These are phyloP conservation scores for Ethmia dodecea DNA, from an alignment of 2,888 invertebrate species.

Conservation along the genomic window DNA sequence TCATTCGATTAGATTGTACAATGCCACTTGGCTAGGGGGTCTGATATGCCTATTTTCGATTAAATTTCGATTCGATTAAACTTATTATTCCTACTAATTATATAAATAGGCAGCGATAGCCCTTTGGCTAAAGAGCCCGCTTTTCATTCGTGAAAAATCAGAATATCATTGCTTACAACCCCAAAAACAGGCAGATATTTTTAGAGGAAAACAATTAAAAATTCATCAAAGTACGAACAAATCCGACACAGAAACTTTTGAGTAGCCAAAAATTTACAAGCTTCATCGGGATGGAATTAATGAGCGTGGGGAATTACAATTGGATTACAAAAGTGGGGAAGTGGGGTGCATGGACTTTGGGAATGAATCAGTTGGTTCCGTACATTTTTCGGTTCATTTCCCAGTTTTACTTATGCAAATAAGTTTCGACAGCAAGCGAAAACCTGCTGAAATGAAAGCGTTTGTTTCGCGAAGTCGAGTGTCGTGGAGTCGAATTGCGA, in stretches of 20 bases:
- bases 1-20: too few species aligned
- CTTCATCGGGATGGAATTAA: conserved; percentile 22
- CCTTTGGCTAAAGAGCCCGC: too few species aligned
- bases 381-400: conserved; percentile 60
- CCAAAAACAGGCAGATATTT: too few species aligned
- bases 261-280: conserved; percentile 4
- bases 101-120: too few species aligned
- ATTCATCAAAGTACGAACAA: too few species aligned
- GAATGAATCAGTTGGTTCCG: conserved; percentile 28
- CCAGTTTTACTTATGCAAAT: conserved; percentile 68
- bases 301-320: conserved; percentile 23
- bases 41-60: too few species aligned
- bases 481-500: conserved; percentile 23
- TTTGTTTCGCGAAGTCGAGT: conserved; percentile 39
- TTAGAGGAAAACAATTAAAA: too few species aligned
- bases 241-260: conserved; percentile 12
- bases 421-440: conserved; percentile 59
- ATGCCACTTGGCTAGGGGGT: too few species aligned
- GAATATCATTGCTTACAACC: too few species aligned
- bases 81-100: too few species aligned
- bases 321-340: conserved; percentile 14
- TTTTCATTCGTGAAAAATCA: too few species aligned
- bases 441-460: conserved; percentile 56
- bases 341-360: conserved; percentile 17
- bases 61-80: too few species aligned